These are phyloP conservation scores for Sitobion miscanthi DNA, from an alignment of 1,140 invertebrate species.

Conservation along the genomic window DNA sequence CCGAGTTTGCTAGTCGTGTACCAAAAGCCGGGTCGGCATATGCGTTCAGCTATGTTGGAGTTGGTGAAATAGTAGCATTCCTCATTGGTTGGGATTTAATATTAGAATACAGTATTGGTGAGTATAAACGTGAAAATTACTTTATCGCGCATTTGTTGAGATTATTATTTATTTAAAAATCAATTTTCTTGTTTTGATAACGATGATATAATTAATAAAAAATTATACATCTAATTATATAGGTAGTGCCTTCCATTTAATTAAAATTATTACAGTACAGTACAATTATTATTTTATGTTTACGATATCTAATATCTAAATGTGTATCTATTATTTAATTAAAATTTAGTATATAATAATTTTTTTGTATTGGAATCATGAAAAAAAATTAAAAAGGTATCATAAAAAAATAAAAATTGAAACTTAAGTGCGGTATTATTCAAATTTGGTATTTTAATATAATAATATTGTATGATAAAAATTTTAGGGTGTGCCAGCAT, in stretches of 20 bases:
- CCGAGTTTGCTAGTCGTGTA: conserved; percentile 86
- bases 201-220: background rate
- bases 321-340: background rate
- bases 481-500: conserved; percentile 73
- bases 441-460: background rate
- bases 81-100: conserved; percentile 89
- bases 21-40: conserved; percentile 87
- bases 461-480: background rate
- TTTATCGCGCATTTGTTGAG: background rate
- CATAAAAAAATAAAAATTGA: too few relatives aligned
- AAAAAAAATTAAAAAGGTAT: background rate
- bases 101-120: conserved; percentile 89
- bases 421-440: background rate
- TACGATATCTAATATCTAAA: background rate
- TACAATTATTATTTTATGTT: background rate
- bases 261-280: background rate
- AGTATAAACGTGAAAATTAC: conserved; percentile 57
- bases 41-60: conserved; percentile 86
- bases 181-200: background rate
- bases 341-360: background rate
- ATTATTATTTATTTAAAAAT: background rate
- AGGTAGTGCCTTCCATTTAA: background rate
- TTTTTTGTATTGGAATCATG: background rate
- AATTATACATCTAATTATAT: background rate
- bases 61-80: conserved; percentile 82